phyloP scores from a whole-genome alignment of 35 echinoderm and acorn worm species.

The Stichopus chloronotus region DNA sequence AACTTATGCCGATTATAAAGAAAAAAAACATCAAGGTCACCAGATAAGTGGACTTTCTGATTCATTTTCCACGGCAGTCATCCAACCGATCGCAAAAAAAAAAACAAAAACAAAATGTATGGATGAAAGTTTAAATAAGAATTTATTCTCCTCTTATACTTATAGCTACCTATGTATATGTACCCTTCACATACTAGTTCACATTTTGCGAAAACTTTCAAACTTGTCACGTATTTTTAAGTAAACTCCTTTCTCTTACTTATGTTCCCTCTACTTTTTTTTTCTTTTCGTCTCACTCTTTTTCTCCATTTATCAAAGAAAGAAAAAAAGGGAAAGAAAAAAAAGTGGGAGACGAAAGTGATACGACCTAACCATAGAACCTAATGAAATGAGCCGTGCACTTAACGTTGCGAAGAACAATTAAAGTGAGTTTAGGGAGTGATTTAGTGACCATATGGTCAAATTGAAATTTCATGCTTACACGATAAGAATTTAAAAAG shows the following conservation, averaged over 20 bases:
- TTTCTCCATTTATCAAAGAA: no score
- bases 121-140: no score
- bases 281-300: no score
- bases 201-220: neutral
- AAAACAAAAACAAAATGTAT: no score
- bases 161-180: no score
- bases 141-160: no score
- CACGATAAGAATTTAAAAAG: slow-evolving; percentile 11
- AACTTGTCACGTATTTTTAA: neutral
- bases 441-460: slow-evolving; percentile 42
- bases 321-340: neutral
- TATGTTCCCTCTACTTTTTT: no score
- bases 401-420: neutral
- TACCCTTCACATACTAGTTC: neutral
- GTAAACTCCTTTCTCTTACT: neutral
- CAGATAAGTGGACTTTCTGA: neutral
- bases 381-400: slow-evolving; percentile 47
- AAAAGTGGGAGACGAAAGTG: slow-evolving; percentile 32
- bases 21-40: neutral
- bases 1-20: neutral
- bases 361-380: slow-evolving; percentile 9
- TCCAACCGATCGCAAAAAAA: no score
- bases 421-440: slow-evolving; percentile 43
- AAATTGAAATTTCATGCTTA: neutral
- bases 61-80: neutral